Evolutionary conservation across 1,140 invertebrate species (phyloP).

Genomic region (Halyomorpha halys): DNA sequence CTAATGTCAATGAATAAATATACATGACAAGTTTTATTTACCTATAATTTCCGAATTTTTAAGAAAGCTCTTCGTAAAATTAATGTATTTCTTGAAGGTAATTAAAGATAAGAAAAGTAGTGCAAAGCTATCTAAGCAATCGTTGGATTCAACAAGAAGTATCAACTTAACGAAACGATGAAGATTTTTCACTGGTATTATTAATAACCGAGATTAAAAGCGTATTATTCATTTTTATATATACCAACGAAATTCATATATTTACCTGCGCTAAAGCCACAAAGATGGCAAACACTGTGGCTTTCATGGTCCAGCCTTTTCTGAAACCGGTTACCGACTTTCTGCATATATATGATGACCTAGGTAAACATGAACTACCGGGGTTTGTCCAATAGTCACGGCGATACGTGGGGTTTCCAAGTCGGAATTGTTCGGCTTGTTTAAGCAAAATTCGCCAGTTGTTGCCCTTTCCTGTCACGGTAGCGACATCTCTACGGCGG

Average conservation of each 20-base stretch:
- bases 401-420: background rate
- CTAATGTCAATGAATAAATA: no score
- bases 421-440: background rate
- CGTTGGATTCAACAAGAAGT: no score
- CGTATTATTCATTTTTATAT: background rate
- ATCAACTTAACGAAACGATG: background rate
- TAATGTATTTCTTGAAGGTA: no score
- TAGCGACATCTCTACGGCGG: no score
- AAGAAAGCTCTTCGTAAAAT: no score
- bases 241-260: background rate
- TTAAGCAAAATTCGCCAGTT: background rate
- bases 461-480: background rate
- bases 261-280: background rate
- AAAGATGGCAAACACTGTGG: background rate
- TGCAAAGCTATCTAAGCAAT: no score
- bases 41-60: no score
- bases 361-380: background rate
- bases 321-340: background rate
- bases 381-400: slow-evolving; percentile 3
- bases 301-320: background rate
- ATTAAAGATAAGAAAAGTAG: no score
- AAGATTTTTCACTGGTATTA: background rate
- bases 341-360: slow-evolving; percentile 1
- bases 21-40: no score
- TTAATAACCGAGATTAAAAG: no score